phyloP scores from a whole-genome alignment of 2,113 vertebrate genomes.

The Meriones unguiculatus region DNA sequence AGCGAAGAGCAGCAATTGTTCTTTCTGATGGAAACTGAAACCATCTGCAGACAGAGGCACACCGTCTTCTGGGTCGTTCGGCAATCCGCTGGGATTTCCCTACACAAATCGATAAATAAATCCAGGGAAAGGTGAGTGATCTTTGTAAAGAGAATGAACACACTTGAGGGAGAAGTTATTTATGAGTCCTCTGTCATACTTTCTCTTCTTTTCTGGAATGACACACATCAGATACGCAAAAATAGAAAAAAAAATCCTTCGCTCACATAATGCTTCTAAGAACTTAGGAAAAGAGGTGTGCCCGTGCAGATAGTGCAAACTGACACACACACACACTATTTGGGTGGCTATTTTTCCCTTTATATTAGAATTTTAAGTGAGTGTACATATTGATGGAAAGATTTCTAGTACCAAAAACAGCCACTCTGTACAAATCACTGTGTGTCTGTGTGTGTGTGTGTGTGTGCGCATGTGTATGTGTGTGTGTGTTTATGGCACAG shows the following conservation, averaged over 20 bases:
- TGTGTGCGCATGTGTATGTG: not conserved
- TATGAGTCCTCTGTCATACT: not conserved
- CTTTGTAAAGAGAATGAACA: conserved; percentile 18
- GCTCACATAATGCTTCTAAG: not conserved
- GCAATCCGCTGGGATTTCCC: not conserved
- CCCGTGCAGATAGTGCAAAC: not conserved
- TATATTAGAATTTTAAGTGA: conserved; percentile 14
- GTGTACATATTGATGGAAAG: not conserved
- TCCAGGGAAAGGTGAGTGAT: not conserved
- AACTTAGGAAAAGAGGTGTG: not conserved
- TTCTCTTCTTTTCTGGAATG: not conserved
- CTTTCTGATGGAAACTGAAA: not conserved
- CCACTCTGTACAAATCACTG: not conserved
- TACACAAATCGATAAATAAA: not conserved
- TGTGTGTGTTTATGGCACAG: not conserved
- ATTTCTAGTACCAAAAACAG: not conserved
- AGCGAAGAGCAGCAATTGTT: not conserved
- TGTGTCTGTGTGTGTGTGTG: not conserved
- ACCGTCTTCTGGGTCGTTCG: not conserved
- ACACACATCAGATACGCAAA: not conserved
- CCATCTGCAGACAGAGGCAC: not conserved
- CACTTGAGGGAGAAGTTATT: conserved; percentile 22
- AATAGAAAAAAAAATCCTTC: not conserved
- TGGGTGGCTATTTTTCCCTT: not conserved
- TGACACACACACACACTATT: not conserved